Evolutionary conservation across 2,797 vertebrate species (phyloP).

Genomic region (Argya squamiceps): DNA sequence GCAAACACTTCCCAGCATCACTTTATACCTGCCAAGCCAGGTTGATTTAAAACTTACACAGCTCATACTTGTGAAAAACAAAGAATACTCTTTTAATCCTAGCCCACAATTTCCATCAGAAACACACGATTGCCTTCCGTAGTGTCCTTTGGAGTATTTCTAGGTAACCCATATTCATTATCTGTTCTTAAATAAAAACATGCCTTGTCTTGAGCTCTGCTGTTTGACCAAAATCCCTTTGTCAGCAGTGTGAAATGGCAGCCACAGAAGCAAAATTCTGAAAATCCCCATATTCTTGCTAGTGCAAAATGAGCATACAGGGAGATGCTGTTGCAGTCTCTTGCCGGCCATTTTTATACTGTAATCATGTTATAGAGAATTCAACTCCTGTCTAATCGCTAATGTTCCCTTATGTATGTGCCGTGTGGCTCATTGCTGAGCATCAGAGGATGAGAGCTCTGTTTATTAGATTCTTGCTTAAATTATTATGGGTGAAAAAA

Average conservation of each 20-base stretch:
- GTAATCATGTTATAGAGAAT: conserved; percentile 6
- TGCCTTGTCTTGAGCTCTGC: not conserved
- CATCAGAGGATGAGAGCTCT: not conserved
- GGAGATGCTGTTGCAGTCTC: not conserved
- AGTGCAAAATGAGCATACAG: not conserved
- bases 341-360: not conserved
- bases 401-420: not conserved
- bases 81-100: not conserved
- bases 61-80: not conserved
- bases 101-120: not conserved
- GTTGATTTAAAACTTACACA: not conserved
- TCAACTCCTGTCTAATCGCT: not conserved
- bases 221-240: not conserved
- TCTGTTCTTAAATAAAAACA: not conserved
- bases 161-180: not conserved
- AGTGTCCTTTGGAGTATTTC: not conserved
- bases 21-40: not conserved
- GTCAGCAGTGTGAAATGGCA: not conserved
- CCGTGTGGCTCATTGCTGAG: not conserved
- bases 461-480: not conserved
- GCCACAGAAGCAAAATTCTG: not conserved
- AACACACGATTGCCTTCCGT: not conserved
- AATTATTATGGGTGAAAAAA: not conserved
- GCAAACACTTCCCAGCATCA: not conserved
- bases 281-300: not conserved